Evolutionary conservation across 92 coral and sea anemone genomes (phyloP).

Genomic region (Epizoanthus fatuus): DNA sequence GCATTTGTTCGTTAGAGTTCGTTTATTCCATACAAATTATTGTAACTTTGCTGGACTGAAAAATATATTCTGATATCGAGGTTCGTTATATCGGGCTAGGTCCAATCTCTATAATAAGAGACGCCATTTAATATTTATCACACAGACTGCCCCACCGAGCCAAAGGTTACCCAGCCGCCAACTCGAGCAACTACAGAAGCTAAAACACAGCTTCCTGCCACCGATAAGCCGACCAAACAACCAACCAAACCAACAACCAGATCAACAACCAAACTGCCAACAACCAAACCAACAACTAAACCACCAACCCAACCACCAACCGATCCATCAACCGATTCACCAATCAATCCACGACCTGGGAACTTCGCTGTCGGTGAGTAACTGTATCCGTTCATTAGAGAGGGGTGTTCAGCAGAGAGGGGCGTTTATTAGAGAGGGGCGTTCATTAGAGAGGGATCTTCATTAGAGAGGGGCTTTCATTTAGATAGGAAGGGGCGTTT

Average conservation of each 20-base stretch:
- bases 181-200: not conserved
- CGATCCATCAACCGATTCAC: conserved; percentile 31
- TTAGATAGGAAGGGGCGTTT: no score
- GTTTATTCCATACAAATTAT: no score
- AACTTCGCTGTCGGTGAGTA: conserved; percentile 18
- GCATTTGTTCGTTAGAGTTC: no score
- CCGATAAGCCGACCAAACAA: conserved; percentile 45
- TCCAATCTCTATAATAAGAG: no score
- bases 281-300: conserved; percentile 29
- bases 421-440: no score
- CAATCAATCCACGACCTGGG: conserved; percentile 13
- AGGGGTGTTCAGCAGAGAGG: no score
- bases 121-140: not conserved
- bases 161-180: not conserved
- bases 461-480: no score
- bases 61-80: no score
- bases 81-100: no score
- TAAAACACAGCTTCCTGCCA: not conserved
- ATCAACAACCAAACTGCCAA: conserved; percentile 50
- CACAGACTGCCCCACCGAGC: conserved; percentile 2
- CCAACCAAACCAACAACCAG: not conserved
- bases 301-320: conserved; percentile 53
- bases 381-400: not conserved
- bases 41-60: no score
- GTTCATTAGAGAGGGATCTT: no score